These are phyloP conservation scores for Drosophila virilis DNA, from an alignment of 1,140 invertebrate species.

Conservation along the genomic window DNA sequence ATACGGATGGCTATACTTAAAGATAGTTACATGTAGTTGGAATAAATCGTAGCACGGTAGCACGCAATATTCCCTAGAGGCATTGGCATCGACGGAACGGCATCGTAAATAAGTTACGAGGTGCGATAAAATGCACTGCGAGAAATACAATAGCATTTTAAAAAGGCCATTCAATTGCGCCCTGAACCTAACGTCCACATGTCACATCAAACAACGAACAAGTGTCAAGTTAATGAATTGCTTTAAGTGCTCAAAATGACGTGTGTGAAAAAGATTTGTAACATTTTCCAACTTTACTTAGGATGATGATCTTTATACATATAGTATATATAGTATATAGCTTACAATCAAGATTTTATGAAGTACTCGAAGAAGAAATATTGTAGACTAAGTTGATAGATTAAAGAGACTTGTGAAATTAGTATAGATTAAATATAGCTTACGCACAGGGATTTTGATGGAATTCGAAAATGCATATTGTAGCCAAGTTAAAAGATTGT, in stretches of 20 bases:
- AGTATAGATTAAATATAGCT: too few species aligned
- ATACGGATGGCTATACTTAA: background rate
- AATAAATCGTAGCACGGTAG: slow-evolving; percentile 43
- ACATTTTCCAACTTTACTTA: background rate
- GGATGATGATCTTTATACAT: too few species aligned
- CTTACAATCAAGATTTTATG: background rate
- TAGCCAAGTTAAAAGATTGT: background rate
- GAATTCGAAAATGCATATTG: too few species aligned
- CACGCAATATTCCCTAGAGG: slow-evolving; percentile 31
- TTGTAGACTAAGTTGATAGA: too few species aligned
- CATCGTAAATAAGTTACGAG: slow-evolving; percentile 52
- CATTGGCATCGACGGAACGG: slow-evolving; percentile 36
- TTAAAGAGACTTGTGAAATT: too few species aligned
- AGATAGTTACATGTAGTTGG: slow-evolving; percentile 13
- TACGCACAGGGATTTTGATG: too few species aligned
- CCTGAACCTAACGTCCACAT: slow-evolving; percentile 5
- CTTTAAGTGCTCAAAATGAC: background rate
- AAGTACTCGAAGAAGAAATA: too few species aligned
- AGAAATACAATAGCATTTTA: slow-evolving; percentile 33
- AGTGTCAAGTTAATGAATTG: background rate
- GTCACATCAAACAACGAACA: background rate
- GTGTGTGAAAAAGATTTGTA: background rate
- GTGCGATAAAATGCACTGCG: slow-evolving; percentile 56
- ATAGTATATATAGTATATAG: background rate
- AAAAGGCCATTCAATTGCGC: background rate